Conservation (phyloP, 2,113 vertebrate genomes). For the Phalacrocorax carbo region DNA sequence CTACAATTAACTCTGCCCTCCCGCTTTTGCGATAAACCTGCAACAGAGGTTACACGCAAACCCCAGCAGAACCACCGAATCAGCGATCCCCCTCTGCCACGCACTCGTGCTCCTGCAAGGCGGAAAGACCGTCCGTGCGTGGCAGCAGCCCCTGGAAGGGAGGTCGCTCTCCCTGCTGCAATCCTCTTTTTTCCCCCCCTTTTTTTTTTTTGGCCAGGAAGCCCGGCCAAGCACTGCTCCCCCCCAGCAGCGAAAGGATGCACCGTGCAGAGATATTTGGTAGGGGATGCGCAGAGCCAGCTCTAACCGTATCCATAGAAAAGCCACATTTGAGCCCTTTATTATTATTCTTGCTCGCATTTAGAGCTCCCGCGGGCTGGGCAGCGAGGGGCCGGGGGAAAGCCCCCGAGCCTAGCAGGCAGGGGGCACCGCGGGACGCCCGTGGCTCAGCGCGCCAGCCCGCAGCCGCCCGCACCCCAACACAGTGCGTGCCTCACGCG, state of each 20-base stretch:
- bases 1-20: background rate
- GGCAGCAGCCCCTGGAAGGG: background rate
- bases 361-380: background rate
- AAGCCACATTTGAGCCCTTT: background rate
- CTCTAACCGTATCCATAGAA: rapidly evolving
- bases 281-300: background rate
- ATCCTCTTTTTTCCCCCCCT: too few relatives aligned
- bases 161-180: background rate
- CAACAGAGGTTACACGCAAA: rapidly evolving
- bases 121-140: rapidly evolving
- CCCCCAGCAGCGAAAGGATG: background rate
- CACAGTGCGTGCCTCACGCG: rapidly evolving
- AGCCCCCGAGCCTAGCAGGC: background rate
- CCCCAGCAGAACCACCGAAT: background rate
- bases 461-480: background rate
- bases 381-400: background rate
- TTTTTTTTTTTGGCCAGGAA: rapidly evolving
- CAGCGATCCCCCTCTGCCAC: background rate
- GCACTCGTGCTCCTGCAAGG: rapidly evolving
- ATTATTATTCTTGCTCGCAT: background rate
- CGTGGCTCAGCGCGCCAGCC: background rate
- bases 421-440: background rate
- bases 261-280: rapidly evolving
- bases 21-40: rapidly evolving
- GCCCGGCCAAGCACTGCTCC: background rate